phyloP scores from a whole-genome alignment of 2,888 invertebrate genomes.

The Mythimna ferrago region DNA sequence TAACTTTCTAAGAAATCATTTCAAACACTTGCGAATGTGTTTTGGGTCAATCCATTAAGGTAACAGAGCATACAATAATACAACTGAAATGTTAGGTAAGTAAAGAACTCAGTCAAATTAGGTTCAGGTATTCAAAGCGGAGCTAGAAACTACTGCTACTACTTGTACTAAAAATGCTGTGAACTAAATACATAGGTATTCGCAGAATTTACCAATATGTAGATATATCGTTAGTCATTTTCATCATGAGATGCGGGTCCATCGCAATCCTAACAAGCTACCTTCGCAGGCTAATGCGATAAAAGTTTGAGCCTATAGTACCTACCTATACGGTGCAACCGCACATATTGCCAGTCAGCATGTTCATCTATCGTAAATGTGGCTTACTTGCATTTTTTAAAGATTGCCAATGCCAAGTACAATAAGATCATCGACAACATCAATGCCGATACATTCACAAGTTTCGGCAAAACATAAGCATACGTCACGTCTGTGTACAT shows the following conservation, averaged over 20 bases:
- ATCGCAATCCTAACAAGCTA: neutral
- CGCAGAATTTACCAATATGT: neutral
- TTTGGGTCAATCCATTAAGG: neutral
- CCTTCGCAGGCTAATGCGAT: neutral
- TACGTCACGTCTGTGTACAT: constrained; percentile 15
- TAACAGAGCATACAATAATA: constrained; percentile 1
- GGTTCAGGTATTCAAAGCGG: neutral
- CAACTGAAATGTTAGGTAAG: constrained; percentile 2
- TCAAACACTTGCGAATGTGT: neutral
- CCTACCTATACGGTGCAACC: too few relatives aligned
- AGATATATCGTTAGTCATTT: neutral
- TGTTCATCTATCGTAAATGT: neutral
- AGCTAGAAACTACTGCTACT: too few relatives aligned
- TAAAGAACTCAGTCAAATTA: too few relatives aligned
- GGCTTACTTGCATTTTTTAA: neutral
- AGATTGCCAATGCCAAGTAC: constrained; percentile 47
- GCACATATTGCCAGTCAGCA: too few relatives aligned
- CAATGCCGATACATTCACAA: constrained; percentile 8
- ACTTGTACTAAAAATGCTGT: neutral
- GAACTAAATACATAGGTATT: constrained; percentile 3
- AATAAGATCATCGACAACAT: constrained; percentile 13
- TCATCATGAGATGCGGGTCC: constrained; percentile 1
- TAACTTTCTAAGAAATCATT: constrained; percentile 6
- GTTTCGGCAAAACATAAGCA: constrained; percentile 7
- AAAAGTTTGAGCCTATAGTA: neutral